Conservation (phyloP, 2,113 vertebrate species). For the Antechinus flavipes region DNA sequence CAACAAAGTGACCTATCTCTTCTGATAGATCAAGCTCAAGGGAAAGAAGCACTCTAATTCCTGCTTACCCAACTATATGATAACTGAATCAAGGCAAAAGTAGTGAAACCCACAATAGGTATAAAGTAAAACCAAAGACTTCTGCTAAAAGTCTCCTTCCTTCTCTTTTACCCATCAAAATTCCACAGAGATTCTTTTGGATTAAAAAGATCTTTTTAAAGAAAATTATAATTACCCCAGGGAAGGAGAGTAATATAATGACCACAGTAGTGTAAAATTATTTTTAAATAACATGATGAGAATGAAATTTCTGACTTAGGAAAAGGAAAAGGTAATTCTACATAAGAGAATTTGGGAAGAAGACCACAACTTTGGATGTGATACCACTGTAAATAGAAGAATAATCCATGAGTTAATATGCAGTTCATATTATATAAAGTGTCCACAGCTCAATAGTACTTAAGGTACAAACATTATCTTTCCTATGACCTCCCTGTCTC, state of each 20-base stretch:
- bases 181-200: neutral
- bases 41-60: neutral
- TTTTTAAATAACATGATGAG: neutral
- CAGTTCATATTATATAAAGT: neutral
- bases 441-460: neutral
- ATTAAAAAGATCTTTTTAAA: neutral
- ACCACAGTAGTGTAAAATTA: neutral
- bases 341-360: neutral
- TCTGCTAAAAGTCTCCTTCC: neutral
- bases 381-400: neutral
- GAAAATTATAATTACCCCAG: neutral
- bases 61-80: neutral
- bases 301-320: neutral
- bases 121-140: neutral
- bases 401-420: neutral
- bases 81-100: neutral
- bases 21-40: neutral
- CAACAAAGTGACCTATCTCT: neutral
- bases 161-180: neutral
- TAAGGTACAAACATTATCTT: neutral
- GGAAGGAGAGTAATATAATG: neutral
- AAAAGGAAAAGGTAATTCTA: neutral
- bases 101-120: neutral
- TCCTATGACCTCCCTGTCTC: neutral
- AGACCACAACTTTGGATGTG: neutral